Evolutionary conservation across 1,140 invertebrate species (phyloP).

Genomic region (Pachyrhynchus sulphureomaculatus): DNA sequence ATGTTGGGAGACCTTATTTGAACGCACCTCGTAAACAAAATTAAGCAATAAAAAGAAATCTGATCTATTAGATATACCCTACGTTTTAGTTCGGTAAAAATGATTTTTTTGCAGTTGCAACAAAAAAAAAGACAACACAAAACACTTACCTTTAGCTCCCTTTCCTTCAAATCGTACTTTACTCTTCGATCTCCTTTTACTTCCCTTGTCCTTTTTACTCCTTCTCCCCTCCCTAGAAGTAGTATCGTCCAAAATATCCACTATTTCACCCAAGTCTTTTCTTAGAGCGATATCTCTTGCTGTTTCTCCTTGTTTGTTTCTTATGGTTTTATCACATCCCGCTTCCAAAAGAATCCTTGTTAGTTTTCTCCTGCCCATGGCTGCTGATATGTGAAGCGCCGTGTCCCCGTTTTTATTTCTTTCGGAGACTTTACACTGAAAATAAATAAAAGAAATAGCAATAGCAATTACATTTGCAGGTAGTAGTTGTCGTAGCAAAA

Average conservation of each 20-base stretch:
- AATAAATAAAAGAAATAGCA: not conserved
- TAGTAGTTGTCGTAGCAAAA: too few species aligned
- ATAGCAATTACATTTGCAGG: too few species aligned
- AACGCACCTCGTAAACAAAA: too few species aligned
- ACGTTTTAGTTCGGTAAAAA: too few species aligned
- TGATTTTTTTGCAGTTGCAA: too few species aligned
- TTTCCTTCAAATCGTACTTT: constrained; percentile 52
- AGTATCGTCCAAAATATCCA: constrained; percentile 49
- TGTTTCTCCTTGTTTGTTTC: constrained; percentile 91
- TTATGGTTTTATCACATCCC: constrained; percentile 73
- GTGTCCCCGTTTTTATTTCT: constrained; percentile 97
- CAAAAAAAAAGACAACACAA: not conserved
- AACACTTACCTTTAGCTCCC: constrained; percentile 28
- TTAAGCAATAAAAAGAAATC: too few species aligned
- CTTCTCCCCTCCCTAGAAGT: constrained; percentile 52
- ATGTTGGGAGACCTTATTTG: too few species aligned
- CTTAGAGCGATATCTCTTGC: constrained; percentile 85
- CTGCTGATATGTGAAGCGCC: constrained; percentile 88
- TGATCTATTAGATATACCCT: too few species aligned
- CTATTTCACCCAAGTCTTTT: constrained; percentile 65
- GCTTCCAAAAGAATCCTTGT: constrained; percentile 88
- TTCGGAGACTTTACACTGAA: constrained; percentile 77
- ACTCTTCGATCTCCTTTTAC: constrained; percentile 48
- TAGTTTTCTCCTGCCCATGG: constrained; percentile 89
- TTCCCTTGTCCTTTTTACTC: constrained; percentile 49